These are phyloP conservation scores for Euglossa dilemma DNA, from an alignment of 1,140 invertebrate species.

Conservation along the genomic window DNA sequence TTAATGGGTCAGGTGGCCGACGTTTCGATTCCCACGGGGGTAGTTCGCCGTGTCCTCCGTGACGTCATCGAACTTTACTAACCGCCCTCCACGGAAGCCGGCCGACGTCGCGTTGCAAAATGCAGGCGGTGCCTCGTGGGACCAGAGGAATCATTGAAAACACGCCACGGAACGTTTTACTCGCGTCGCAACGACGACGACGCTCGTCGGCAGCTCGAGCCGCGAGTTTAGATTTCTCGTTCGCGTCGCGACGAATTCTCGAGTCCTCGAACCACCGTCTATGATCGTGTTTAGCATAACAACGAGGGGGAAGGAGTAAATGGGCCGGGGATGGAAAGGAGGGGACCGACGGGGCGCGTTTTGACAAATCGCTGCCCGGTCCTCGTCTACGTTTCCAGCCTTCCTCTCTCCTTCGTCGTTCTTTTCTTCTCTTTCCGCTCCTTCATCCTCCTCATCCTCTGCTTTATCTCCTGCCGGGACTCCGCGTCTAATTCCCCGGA, in stretches of 20 bases:
- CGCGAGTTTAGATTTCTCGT: background rate
- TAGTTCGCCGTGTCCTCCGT: conserved; percentile 56
- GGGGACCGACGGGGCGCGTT: conserved; percentile 68
- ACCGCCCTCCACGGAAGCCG: background rate
- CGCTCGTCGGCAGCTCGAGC: too few species aligned
- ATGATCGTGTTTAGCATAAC: conserved; percentile 74
- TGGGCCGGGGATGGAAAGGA: conserved; percentile 17
- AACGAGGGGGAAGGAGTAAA: conserved; percentile 67
- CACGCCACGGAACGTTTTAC: background rate
- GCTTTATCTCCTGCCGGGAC: conserved; percentile 65
- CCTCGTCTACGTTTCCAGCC: conserved; percentile 55
- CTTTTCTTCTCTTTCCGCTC: background rate
- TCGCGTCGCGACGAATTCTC: conserved; percentile 18
- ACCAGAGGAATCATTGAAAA: conserved; percentile 23
- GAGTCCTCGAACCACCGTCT: conserved; percentile 19
- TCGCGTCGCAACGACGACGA: too few species aligned
- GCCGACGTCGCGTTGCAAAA: background rate
- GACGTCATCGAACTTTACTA: conserved; percentile 66
- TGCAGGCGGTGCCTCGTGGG: background rate
- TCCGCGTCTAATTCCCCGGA: conserved; percentile 77
- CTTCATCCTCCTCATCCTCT: too few species aligned
- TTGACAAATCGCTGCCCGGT: conserved; percentile 75
- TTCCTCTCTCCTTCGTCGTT: conserved; percentile 19
- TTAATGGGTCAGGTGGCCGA: conserved; percentile 73
- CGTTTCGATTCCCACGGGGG: conserved; percentile 66